These are phyloP conservation scores for Poecilia latipinna DNA, from an alignment of 2,113 vertebrate species.

Conservation along the genomic window DNA sequence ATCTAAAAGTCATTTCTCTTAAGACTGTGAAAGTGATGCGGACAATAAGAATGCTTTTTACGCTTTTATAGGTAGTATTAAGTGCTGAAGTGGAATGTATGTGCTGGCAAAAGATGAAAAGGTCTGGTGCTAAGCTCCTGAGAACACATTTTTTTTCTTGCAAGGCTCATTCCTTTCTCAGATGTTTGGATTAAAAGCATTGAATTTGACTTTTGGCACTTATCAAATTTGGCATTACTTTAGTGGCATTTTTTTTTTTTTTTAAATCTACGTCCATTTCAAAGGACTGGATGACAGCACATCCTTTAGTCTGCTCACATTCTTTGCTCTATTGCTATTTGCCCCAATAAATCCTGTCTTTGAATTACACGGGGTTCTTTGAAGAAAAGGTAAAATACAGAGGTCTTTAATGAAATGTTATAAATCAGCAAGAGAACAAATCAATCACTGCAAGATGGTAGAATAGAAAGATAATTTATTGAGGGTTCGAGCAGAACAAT, in stretches of 20 bases:
- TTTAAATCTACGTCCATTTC: conserved; percentile 28
- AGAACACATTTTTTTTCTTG: conserved; percentile 36
- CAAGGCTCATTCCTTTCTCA: conserved; percentile 62
- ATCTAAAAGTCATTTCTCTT: conserved; percentile 18
- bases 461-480: conserved; percentile 11
- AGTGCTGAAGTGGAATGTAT: conserved; percentile 28
- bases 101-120: conserved; percentile 60
- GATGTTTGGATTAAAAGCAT: conserved; percentile 69
- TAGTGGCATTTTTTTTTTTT: conserved; percentile 36
- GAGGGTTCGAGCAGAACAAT: conserved; percentile 6
- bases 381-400: conserved; percentile 39
- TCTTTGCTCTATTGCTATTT: conserved; percentile 35
- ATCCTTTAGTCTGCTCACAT: conserved; percentile 34
- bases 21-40: conserved; percentile 14
- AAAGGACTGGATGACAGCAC: conserved; percentile 39
- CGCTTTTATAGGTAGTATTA: conserved; percentile 23
- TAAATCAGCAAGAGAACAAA: conserved; percentile 23
- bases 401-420: neutral
- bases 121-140: conserved; percentile 25
- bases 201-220: conserved; percentile 53
- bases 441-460: neutral
- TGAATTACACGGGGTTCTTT: conserved; percentile 36
- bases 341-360: conserved; percentile 32
- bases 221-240: conserved; percentile 41
- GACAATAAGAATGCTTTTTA: conserved; percentile 29